A percentile compares a stretch with the other conserved stretches of the same genome.
phyloP scores from a whole-genome alignment of 2,888 invertebrate genomes.

The Drosophila birchii region DNA sequence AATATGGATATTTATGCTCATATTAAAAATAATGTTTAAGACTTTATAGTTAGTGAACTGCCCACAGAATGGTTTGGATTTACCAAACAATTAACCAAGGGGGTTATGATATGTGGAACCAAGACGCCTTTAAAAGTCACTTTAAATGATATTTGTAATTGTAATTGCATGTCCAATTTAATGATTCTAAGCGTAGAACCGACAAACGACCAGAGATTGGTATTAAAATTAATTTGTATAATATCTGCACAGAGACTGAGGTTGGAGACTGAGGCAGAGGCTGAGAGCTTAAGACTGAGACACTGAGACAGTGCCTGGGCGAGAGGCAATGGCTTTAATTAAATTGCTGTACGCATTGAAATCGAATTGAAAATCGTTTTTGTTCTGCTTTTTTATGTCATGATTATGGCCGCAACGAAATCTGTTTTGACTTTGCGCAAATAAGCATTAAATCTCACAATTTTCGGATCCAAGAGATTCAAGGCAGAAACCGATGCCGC shows the following conservation, averaged over 20 bases:
- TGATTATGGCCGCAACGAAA: constrained; percentile 74
- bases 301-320: constrained; percentile 6
- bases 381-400: constrained; percentile 81
- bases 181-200: constrained; percentile 66
- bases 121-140: constrained; percentile 61
- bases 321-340: constrained; percentile 61
- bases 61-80: not conserved
- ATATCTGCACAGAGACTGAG: constrained; percentile 10
- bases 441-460: constrained; percentile 80
- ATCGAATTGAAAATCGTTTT: constrained; percentile 81
- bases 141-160: constrained; percentile 71
- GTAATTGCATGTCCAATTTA: constrained; percentile 79
- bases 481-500: constrained; percentile 17
- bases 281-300: not conserved
- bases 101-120: not conserved
- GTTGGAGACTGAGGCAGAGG: not conserved
- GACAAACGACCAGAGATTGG: constrained; percentile 8
- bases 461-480: constrained; percentile 54
- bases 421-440: constrained; percentile 81
- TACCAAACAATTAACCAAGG: not conserved
- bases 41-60: not conserved
- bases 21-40: not conserved
- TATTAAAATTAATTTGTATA: constrained; percentile 17
- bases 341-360: constrained; percentile 73
- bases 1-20: not conserved